Evolutionary conservation across 2,797 vertebrate genomes (phyloP).

Genomic region (Sternarchorhynchus goeldii): DNA sequence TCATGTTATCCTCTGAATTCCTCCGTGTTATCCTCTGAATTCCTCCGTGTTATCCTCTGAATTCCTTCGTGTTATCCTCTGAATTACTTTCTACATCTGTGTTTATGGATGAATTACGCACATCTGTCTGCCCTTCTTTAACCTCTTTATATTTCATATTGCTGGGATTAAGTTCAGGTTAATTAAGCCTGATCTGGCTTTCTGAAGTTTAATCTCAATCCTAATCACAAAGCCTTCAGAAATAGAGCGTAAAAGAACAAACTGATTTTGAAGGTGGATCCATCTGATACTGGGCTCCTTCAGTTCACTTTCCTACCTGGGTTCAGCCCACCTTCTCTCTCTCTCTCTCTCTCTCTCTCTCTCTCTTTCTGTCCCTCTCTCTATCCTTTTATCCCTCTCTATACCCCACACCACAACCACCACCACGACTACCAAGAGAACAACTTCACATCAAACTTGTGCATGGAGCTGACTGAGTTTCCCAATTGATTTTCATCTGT

Average conservation of each 20-base stretch:
- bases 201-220: background rate
- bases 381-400: background rate
- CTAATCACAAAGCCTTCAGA: background rate
- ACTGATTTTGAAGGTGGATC: background rate
- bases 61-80: background rate
- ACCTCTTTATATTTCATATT: background rate
- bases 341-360: background rate
- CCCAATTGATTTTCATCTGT: slow-evolving; percentile 26
- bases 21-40: background rate
- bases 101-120: too few species aligned
- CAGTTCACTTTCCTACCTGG: too few species aligned
- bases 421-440: background rate
- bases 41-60: background rate
- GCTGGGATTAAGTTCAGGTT: background rate
- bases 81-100: background rate
- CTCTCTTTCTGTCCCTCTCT: background rate
- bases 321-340: background rate
- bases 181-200: background rate
- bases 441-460: slow-evolving; percentile 29
- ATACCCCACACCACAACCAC: background rate
- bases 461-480: slow-evolving; percentile 2
- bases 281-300: background rate
- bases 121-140: background rate
- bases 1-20: background rate
- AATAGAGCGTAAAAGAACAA: background rate